Base-by-base conservation (phyloP, 1,140 invertebrate species). In the Trinorchestia longiramus region DNA sequence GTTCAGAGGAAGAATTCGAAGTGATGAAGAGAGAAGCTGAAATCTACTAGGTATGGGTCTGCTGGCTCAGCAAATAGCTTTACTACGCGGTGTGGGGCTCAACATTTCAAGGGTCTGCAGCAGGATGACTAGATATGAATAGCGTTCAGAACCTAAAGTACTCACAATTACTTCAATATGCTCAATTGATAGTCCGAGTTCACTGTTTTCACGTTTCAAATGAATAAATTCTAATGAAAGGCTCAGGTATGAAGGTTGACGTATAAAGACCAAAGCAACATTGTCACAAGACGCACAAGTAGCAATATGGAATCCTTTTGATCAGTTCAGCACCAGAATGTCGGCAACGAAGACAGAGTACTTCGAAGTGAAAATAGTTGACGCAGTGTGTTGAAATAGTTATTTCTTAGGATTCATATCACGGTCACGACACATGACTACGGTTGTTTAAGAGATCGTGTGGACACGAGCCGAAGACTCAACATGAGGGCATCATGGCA, bases 361-460 rank as follows among this genome's bases (percentile, higher is more conserved):
- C 88, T 90, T 4, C 42, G 43, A 11, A 15, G n/a, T 43, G 41
- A 42, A 41, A 42, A 90, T 90, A 28, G 6, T 90, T 1, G 88
- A 43, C 36, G 41, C 41, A 90, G n/a, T 90, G 43, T 41, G 8
- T 15, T 42, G 88, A 90, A 41, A 36, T 42, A 8, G 88, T 41
- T 42, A 90, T 90, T 94, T 4, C 62, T 19, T 19, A 47, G 92
- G 92, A 94, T 94, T 94, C 92, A 94, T 94, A 94, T 94, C 92
- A 45, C 92, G 92, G 44, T 94, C 92, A 45, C 92, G 92, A 94
- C 92, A 94, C 92, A 94, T 94, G 92, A 94, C 92, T 94, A 94
- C 92, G 92, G 92, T n/a, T 94, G 92, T 40, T 94, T 94, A 40
- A 94, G 44, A 23, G 92, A 94, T 94, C 92, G 92, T 45, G 92